Conservation (phyloP, 2,888 invertebrate genomes). For the Celastrina argiolus region DNA sequence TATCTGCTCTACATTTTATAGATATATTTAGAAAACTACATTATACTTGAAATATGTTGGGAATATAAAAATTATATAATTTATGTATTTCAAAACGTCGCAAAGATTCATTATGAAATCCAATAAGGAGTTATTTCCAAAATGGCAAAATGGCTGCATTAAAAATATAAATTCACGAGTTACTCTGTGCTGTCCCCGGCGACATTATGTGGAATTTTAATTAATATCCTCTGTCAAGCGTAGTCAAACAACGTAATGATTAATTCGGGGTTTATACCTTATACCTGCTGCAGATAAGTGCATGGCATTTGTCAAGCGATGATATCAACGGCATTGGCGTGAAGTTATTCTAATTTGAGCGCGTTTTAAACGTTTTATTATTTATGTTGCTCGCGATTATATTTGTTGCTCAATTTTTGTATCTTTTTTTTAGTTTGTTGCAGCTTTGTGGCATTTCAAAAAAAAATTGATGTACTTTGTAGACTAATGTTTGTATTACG, state of each 20-base stretch:
- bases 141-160: too few species aligned
- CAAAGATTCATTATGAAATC: too few species aligned
- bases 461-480: not conserved
- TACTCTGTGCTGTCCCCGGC: slow-evolving; percentile 51
- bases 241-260: slow-evolving; percentile 68
- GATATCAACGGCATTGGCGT: slow-evolving; percentile 26
- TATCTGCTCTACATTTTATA: too few species aligned
- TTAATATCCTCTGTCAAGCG: slow-evolving; percentile 74
- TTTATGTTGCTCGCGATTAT: not conserved
- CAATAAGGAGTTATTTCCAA: too few species aligned
- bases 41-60: too few species aligned
- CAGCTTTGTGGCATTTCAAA: too few species aligned
- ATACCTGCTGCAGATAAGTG: slow-evolving; percentile 39
- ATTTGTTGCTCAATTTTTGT: too few species aligned
- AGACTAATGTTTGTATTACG: too few species aligned
- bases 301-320: slow-evolving; percentile 38
- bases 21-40: too few species aligned
- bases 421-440: not conserved
- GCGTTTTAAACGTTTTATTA: slow-evolving; percentile 19
- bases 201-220: slow-evolving; percentile 68
- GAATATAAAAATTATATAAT: too few species aligned
- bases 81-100: too few species aligned
- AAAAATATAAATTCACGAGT: not conserved
- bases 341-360: slow-evolving; percentile 23
- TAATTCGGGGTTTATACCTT: slow-evolving; percentile 56